Conservation (phyloP, 2,113 vertebrate genomes). For the Clupea harengus region DNA sequence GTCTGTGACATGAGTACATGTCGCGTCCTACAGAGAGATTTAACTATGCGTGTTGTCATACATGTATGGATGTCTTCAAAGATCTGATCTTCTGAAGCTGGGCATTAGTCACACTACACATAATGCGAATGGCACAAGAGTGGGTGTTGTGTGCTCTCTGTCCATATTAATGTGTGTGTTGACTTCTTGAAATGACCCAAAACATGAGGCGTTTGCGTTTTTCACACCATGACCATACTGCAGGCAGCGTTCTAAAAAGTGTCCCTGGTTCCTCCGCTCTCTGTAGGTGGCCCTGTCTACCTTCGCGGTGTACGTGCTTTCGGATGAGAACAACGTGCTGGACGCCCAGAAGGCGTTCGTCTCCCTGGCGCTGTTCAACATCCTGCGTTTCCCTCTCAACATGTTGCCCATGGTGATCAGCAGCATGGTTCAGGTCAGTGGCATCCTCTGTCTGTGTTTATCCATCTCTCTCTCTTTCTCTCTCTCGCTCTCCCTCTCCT, state of each 20-base stretch:
- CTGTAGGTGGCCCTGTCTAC: slow-evolving; percentile 80
- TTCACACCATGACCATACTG: background rate
- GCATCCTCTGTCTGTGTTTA: background rate
- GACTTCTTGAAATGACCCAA: background rate
- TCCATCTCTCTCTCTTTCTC: background rate
- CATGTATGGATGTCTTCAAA: background rate
- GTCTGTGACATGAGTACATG: background rate
- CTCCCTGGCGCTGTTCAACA: slow-evolving; percentile 91
- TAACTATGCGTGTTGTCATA: background rate
- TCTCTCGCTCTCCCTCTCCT: background rate
- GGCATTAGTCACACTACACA: background rate
- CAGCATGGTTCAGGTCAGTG: slow-evolving; percentile 84
- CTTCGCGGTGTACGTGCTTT: slow-evolving; percentile 80
- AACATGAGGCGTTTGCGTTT: background rate
- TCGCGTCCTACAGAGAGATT: background rate
- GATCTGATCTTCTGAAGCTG: background rate
- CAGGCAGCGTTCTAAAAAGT: too few relatives aligned
- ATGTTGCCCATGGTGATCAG: slow-evolving; percentile 98
- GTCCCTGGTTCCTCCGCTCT: background rate
- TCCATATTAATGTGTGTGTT: background rate
- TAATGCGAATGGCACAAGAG: background rate
- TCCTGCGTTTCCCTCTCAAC: slow-evolving; percentile 90
- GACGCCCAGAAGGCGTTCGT: slow-evolving; percentile 93
- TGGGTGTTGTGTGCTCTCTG: background rate
- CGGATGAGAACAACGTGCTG: slow-evolving; percentile 73